A percentile compares a stretch with the other conserved stretches of the same genome.
Evolutionary conservation across 2,888 invertebrate genomes (phyloP).

Genomic region (Pristionchus fissidentatus): DNA sequence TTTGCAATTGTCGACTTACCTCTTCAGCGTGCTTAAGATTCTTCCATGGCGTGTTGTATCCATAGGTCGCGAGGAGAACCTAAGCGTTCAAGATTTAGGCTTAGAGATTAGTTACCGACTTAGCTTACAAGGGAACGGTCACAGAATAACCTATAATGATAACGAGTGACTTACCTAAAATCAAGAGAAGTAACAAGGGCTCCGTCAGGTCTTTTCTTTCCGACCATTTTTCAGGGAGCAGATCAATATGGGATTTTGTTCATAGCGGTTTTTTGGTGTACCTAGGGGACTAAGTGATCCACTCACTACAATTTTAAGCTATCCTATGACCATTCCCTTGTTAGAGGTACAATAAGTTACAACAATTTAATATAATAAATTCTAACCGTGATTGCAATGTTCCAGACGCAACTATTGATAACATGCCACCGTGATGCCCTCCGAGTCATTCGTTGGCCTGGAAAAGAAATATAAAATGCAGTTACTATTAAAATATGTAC

Average conservation of each 20-base stretch:
- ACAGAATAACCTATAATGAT: not conserved
- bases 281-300: too few relatives aligned
- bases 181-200: too few relatives aligned
- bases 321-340: too few relatives aligned
- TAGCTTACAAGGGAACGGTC: not conserved
- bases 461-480: not conserved
- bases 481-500: not conserved
- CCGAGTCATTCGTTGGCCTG: conserved; percentile 6
- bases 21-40: not conserved
- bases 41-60: not conserved
- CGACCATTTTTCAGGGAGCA: too few relatives aligned
- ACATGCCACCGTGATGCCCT: conserved; percentile 22
- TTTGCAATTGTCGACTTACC: not conserved
- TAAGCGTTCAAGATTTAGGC: not conserved
- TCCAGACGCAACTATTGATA: conserved; percentile 19
- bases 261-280: too few relatives aligned
- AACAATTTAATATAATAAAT: too few relatives aligned
- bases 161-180: too few relatives aligned
- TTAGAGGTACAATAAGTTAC: too few relatives aligned
- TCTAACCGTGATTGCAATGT: not conserved
- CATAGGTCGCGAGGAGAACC: conserved; percentile 5
- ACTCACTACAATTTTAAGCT: too few relatives aligned
- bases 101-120: not conserved
- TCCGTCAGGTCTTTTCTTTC: too few relatives aligned
- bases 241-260: too few relatives aligned